Conservation (phyloP, 2,113 vertebrate species). For the Lota lota region DNA sequence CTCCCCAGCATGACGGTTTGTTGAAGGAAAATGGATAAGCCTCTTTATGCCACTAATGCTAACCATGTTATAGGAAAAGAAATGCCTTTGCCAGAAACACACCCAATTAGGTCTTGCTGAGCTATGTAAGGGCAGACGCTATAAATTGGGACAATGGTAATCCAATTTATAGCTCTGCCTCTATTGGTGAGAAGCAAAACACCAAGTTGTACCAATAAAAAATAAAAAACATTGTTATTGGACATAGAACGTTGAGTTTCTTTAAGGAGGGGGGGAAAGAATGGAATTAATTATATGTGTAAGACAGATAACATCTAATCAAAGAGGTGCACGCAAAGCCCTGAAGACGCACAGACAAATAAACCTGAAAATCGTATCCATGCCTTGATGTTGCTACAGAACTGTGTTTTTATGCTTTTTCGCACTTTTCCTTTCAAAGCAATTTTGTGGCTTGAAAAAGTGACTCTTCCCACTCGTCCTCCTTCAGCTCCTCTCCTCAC, state of each 20-base stretch:
- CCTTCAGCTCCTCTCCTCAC: constrained; percentile 6
- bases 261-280: too few species aligned
- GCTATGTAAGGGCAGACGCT: background rate
- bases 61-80: constrained; percentile 11
- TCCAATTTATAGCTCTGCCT: too few species aligned
- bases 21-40: constrained; percentile 28
- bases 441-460: constrained; percentile 31
- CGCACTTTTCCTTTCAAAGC: constrained; percentile 2
- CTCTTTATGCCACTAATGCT: constrained; percentile 17
- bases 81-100: constrained; percentile 6
- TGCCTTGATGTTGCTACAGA: background rate
- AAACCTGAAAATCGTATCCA: background rate
- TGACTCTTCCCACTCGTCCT: background rate
- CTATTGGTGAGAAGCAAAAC: too few species aligned
- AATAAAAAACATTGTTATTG: too few species aligned
- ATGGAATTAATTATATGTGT: too few species aligned
- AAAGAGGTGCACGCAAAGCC: background rate
- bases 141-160: too few species aligned
- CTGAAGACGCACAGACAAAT: background rate
- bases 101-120: constrained; percentile 2
- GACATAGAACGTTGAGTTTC: too few species aligned
- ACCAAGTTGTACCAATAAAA: too few species aligned
- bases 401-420: background rate
- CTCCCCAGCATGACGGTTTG: constrained; percentile 26
- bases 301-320: too few species aligned